Percentiles rank a stretch among this genome's conserved stretches.
These are phyloP conservation scores for Epizoanthus rinbou DNA, from an alignment of 92 coral and sea anemone species.

Conservation along the genomic window DNA sequence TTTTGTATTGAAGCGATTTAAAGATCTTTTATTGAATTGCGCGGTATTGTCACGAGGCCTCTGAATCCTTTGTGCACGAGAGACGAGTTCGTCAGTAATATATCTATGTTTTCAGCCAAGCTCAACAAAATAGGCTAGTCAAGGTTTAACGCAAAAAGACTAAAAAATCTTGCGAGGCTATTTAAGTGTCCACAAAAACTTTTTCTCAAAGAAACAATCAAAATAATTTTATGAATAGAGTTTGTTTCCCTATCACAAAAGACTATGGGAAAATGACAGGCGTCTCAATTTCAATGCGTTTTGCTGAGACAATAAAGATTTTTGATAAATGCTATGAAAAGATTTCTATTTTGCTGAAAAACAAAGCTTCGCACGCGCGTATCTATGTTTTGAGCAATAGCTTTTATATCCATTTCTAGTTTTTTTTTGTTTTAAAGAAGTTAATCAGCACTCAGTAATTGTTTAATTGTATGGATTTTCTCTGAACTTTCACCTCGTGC, in stretches of 20 bases:
- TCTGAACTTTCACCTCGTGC: neutral
- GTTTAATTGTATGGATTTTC: conserved; percentile 8
- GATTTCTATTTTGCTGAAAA: neutral
- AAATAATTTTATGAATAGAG: conserved; percentile 15
- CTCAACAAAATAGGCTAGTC: neutral
- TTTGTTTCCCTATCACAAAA: conserved; percentile 8
- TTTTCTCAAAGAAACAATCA: neutral
- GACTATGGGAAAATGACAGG: conserved; percentile 43
- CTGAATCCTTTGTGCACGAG: too few relatives aligned
- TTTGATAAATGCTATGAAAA: neutral
- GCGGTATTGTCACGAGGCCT: too few relatives aligned
- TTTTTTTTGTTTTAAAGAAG: conserved; percentile 8
- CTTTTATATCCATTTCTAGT: neutral
- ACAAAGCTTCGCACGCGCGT: conserved; percentile 8
- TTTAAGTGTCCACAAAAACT: neutral
- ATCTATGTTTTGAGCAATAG: neutral
- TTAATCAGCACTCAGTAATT: conserved; percentile 18
- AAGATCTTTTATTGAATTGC: neutral
- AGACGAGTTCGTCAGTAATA: neutral
- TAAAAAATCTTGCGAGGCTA: neutral
- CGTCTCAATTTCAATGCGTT: conserved; percentile 21
- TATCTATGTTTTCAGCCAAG: neutral
- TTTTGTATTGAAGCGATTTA: neutral
- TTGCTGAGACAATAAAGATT: conserved; percentile 10
- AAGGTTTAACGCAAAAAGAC: neutral